Conservation (phyloP, 2,113 vertebrate species). For the Plectropomus leopardus region DNA sequence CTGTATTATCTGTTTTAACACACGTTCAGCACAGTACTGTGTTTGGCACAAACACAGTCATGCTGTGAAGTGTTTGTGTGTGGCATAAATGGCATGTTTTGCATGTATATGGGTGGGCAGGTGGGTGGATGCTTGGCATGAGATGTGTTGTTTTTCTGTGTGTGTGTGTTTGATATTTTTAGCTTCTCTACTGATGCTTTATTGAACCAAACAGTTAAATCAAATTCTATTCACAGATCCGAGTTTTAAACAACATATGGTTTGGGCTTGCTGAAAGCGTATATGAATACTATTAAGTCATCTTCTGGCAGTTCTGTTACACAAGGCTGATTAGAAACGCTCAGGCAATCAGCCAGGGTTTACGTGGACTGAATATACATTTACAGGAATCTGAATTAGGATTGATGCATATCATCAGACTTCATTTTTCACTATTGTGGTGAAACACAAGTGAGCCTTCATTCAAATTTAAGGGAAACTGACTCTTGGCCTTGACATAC, state of each 20-base stretch:
- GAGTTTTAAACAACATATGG: constrained; percentile 50
- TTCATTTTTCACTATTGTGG: neutral
- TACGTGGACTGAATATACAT: constrained; percentile 27
- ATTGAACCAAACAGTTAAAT: constrained; percentile 45
- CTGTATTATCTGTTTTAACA: constrained; percentile 53
- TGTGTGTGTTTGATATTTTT: constrained; percentile 40
- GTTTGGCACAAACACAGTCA: constrained; percentile 37
- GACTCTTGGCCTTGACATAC: neutral
- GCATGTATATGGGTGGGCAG: constrained; percentile 54
- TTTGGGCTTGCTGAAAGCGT: constrained; percentile 13
- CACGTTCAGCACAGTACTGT: constrained; percentile 10
- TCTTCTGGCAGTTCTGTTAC: constrained; percentile 29
- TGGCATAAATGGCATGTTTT: constrained; percentile 51
- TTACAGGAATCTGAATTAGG: neutral
- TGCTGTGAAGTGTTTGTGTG: constrained; percentile 35
- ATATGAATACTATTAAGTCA: constrained; percentile 35
- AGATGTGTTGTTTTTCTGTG: constrained; percentile 32
- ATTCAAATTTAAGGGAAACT: neutral
- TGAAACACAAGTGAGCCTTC: neutral
- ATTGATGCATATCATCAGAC: neutral
- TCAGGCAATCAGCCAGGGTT: constrained; percentile 19
- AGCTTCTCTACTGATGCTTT: constrained; percentile 18
- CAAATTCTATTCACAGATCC: constrained; percentile 31
- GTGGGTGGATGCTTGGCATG: constrained; percentile 58
- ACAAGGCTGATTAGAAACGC: constrained; percentile 32